Evolutionary conservation across 2,888 invertebrate genomes (phyloP).

Genomic region (Melanostoma scalare): DNA sequence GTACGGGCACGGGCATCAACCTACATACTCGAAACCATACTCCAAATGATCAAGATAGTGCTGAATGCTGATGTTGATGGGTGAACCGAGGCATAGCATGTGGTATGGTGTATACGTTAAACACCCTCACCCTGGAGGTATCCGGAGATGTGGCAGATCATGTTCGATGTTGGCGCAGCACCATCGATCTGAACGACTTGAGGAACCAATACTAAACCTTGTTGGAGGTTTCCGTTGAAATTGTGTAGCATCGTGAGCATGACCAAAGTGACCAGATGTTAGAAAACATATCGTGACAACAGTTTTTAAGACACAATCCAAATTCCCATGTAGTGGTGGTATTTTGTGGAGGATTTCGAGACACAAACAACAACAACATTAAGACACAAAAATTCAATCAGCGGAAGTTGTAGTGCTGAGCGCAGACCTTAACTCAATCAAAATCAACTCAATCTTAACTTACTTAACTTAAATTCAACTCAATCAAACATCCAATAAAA

Average conservation of each 20-base stretch:
- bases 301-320: too few relatives aligned
- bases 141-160: constrained; percentile 59
- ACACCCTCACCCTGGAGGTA: constrained; percentile 69
- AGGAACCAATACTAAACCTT: constrained; percentile 39
- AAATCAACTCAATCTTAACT: too few relatives aligned
- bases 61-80: constrained; percentile 45
- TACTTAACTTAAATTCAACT: too few relatives aligned
- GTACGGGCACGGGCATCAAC: constrained; percentile 7
- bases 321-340: too few relatives aligned
- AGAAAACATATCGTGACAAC: too few relatives aligned
- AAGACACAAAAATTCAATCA: too few relatives aligned
- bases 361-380: too few relatives aligned
- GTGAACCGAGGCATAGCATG: constrained; percentile 55
- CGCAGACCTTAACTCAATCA: too few relatives aligned
- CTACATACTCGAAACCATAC: constrained; percentile 3
- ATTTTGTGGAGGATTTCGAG: too few relatives aligned
- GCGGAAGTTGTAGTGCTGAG: too few relatives aligned
- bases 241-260: constrained; percentile 41
- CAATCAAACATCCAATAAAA: too few relatives aligned
- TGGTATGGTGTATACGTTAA: constrained; percentile 39
- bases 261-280: constrained; percentile 18
- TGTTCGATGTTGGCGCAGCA: constrained; percentile 48
- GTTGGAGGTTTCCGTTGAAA: constrained; percentile 35
- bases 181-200: constrained; percentile 49
- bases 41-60: constrained; percentile 46